Conservation (phyloP, 2,797 vertebrate genomes). For the Poecilia wingei region DNA sequence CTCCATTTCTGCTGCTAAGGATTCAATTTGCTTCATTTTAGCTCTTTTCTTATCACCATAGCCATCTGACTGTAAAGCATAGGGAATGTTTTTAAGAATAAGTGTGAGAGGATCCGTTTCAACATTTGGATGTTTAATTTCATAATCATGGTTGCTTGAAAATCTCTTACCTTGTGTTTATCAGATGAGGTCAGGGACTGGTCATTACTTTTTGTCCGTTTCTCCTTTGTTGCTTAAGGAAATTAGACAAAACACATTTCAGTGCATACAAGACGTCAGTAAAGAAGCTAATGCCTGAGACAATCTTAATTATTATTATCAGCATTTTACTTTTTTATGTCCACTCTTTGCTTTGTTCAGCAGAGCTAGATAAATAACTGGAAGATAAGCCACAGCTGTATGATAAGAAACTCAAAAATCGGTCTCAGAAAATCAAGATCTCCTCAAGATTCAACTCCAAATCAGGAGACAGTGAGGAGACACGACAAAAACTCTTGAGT, state of each 20-base stretch:
- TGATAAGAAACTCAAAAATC: not conserved
- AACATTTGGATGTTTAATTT: not conserved
- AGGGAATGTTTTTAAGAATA: not conserved
- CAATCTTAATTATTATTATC: not conserved
- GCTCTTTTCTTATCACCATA: constrained; percentile 82
- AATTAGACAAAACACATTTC: not conserved
- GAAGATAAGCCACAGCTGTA: not conserved
- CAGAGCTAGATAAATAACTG: not conserved
- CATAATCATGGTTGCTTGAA: not conserved
- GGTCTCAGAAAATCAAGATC: not conserved
- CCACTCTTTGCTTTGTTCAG: not conserved
- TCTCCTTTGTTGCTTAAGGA: constrained; percentile 68
- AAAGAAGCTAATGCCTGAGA: not conserved
- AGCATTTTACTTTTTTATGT: not conserved
- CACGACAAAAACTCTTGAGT: not conserved
- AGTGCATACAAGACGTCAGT: not conserved
- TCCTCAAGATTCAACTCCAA: not conserved
- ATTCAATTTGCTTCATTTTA: constrained; percentile 85
- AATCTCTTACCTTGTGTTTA: constrained; percentile 82
- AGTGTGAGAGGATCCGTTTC: not conserved
- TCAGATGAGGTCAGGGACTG: constrained; percentile 72
- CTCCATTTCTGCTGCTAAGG: constrained; percentile 88
- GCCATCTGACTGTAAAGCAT: constrained; percentile 57
- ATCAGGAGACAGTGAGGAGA: not conserved
- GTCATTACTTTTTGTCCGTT: constrained; percentile 46